Conservation (phyloP, 2,888 invertebrate genomes). For the Ptilodon capucinus region DNA sequence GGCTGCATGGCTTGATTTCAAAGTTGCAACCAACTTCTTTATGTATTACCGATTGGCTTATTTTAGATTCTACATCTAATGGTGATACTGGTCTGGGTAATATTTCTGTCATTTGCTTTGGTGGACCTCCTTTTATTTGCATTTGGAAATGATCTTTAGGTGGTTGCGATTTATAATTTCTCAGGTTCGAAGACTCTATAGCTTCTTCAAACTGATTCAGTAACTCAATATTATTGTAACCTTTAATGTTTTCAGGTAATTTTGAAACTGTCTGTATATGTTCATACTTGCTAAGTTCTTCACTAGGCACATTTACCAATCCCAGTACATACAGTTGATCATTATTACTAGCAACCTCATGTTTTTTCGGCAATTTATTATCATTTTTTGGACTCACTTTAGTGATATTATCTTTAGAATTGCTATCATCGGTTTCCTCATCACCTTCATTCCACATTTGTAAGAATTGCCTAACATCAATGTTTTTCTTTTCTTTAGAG, state of each 20-base stretch:
- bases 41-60: slow-evolving; percentile 79
- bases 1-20: slow-evolving; percentile 79
- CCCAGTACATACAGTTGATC: slow-evolving; percentile 78
- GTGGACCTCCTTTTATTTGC: slow-evolving; percentile 31
- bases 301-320: slow-evolving; percentile 72
- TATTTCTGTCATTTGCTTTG: slow-evolving; percentile 36
- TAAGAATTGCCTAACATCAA: slow-evolving; percentile 75
- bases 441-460: slow-evolving; percentile 81
- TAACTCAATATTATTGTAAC: slow-evolving; percentile 72
- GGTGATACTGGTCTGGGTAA: slow-evolving; percentile 68
- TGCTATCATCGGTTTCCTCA: slow-evolving; percentile 61
- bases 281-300: slow-evolving; percentile 77
- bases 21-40: slow-evolving; percentile 81
- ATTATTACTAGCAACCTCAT: slow-evolving; percentile 50
- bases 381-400: slow-evolving; percentile 39
- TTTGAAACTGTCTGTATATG: slow-evolving; percentile 79
- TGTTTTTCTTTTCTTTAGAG: slow-evolving; percentile 58
- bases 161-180: slow-evolving; percentile 40
- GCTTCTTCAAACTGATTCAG: slow-evolving; percentile 76
- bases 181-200: slow-evolving; percentile 65
- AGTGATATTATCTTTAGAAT: slow-evolving; percentile 45
- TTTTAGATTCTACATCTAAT: slow-evolving; percentile 79
- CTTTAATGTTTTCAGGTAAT: slow-evolving; percentile 78
- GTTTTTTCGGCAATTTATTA: slow-evolving; percentile 40
- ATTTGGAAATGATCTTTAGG: slow-evolving; percentile 40